Evolutionary conservation across 37 sponge, comb jelly and placozoan species (phyloP).

Genomic region (Haliclona indistincta): DNA sequence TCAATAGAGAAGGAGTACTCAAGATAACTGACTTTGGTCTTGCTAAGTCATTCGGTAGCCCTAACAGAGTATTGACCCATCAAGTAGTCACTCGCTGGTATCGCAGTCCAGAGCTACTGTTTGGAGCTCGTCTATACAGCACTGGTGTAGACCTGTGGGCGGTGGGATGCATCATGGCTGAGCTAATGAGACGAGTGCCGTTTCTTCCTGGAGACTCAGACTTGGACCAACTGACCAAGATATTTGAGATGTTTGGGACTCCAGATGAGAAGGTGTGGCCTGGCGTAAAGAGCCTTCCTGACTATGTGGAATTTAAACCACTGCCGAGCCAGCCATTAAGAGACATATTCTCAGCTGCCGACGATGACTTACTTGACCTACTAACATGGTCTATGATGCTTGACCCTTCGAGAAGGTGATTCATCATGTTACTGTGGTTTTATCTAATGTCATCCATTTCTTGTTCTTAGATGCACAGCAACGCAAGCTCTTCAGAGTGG

Average conservation of each 20-base stretch:
- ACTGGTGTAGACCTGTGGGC: constrained; percentile 99
- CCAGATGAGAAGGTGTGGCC: constrained; percentile 92
- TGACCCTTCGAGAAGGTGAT: constrained; percentile 62
- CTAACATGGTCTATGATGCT: constrained; percentile 66
- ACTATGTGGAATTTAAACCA: constrained; percentile 80
- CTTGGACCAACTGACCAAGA: constrained; percentile 84
- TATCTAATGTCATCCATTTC: background rate
- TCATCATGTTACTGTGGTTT: constrained; percentile 10
- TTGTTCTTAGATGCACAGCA: constrained; percentile 40
- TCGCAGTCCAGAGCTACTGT: constrained; percentile 93
- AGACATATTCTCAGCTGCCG: constrained; percentile 90
- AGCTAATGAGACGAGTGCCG: constrained; percentile 85
- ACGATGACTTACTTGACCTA: constrained; percentile 77
- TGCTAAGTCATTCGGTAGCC: constrained; percentile 94
- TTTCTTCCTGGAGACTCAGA: constrained; percentile 95
- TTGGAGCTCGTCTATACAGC: constrained; percentile 93
- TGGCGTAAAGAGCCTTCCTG: constrained; percentile 80
- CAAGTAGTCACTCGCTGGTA: constrained; percentile 99
- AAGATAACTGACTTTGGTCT: constrained; percentile 99
- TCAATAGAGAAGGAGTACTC: constrained; percentile 80
- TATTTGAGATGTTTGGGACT: constrained; percentile 93
- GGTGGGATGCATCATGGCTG: constrained; percentile 94
- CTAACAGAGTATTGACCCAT: constrained; percentile 84
- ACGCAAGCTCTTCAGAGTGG: constrained; percentile 71
- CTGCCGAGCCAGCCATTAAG: constrained; percentile 68